Base-by-base conservation (phyloP, 2,888 invertebrate species). In the Lucinisca nassula region DNA sequence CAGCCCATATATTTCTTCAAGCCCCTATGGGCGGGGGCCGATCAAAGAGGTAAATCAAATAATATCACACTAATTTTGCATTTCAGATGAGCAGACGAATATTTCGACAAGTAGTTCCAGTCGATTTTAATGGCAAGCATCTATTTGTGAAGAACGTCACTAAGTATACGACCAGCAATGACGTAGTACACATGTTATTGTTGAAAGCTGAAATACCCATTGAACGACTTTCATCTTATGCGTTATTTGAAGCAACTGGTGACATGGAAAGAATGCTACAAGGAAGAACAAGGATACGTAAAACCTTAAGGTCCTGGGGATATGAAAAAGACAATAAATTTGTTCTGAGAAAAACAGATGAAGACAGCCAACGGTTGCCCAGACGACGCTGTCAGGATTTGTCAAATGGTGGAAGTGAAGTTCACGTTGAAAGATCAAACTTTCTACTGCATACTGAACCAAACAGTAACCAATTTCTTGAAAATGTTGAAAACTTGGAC, bases 101-200 rank as follows among this genome's bases (percentile, higher is more conserved):
- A 67, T 35, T 35, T 35, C 67, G 67, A 0, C 67, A 35, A 14
- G 24, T 35, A 35, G 67, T 87, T 45, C 70, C 73, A 21, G 78
- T 87, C 21, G 37, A 40, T 12, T 84, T 79, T 27, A 61, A 84
- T 58, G 82, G 81, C 0, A 80, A 61, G 10, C 73, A 6, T 27
- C 2, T 49, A 17, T 27, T 74, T 14, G 77, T 88, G 35, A 67
- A 67, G 35, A 77, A 85, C 49, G 82, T 88, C 10, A 80, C 88
- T 1, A 85, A 77, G 30, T 83, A 85, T 73, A 77, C 85, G 40
- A 88, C 88, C 17, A 83, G 85, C 70, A 61, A 77, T 85, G 88
- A 88, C 79, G 88, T 88, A 35, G 80, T 85, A 67, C 84, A 88
- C 35, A 77, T 80, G 73, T n/a, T 88, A 21, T 35, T 80, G 2